Evolutionary conservation across 2,113 vertebrate species (phyloP).

Genomic region (Amphiprion percula): DNA sequence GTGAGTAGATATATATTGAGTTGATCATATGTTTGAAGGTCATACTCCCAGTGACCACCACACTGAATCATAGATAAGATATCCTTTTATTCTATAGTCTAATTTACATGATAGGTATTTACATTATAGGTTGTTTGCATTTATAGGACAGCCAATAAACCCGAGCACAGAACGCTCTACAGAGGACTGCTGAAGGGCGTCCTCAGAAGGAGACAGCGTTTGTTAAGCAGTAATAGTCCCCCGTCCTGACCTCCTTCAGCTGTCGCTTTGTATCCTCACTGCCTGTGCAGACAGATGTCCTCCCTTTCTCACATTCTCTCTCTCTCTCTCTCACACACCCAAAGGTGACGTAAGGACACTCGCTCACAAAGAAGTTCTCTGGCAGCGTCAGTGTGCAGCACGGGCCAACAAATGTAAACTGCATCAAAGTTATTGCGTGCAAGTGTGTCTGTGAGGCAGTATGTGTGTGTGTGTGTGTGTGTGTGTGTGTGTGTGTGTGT

Average conservation of each 20-base stretch:
- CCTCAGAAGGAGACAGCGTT: constrained; percentile 37
- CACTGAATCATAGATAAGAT: not conserved
- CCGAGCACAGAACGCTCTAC: not conserved
- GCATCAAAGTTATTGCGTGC: constrained; percentile 37
- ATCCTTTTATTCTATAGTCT: not conserved
- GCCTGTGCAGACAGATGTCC: constrained; percentile 22
- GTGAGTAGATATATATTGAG: not conserved
- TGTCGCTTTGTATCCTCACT: constrained; percentile 21
- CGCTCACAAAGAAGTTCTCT: constrained; percentile 23
- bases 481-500: not conserved
- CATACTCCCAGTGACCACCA: not conserved
- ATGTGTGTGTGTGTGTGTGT: not conserved
- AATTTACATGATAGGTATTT: constrained; percentile 24
- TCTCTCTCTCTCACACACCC: not conserved
- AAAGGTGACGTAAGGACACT: constrained; percentile 34
- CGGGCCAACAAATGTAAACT: constrained; percentile 50
- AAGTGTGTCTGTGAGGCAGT: constrained; percentile 21
- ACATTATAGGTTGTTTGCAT: constrained; percentile 8
- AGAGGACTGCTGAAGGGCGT: constrained; percentile 12
- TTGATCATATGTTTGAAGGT: constrained; percentile 16
- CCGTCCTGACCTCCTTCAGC: constrained; percentile 4
- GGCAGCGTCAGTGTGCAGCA: constrained; percentile 12
- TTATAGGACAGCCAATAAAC: constrained; percentile 23
- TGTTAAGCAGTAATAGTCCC: constrained; percentile 25
- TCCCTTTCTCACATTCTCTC: not conserved